These are phyloP conservation scores for Eidolon dupreanum DNA, from an alignment of 2,797 vertebrate species.

Conservation along the genomic window DNA sequence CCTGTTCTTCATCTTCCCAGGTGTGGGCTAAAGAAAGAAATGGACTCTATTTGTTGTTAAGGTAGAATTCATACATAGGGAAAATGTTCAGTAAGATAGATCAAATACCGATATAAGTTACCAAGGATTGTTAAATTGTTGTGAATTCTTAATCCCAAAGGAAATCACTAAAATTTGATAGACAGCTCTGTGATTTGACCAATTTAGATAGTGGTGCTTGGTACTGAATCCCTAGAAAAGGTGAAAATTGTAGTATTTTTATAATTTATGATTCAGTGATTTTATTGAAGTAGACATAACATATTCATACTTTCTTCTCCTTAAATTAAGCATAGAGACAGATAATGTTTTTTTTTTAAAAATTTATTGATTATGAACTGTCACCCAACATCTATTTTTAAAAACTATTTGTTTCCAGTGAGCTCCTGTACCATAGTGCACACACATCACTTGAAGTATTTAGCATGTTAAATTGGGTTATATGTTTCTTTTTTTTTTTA, in stretches of 20 bases:
- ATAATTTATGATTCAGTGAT: constrained; percentile 46
- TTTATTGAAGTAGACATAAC: constrained; percentile 47
- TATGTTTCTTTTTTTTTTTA: not conserved
- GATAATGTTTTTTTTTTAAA: not conserved
- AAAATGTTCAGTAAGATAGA: not conserved
- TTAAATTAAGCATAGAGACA: constrained; percentile 26
- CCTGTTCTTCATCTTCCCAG: not conserved
- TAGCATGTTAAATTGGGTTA: not conserved
- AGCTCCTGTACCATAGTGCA: not conserved
- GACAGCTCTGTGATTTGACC: constrained; percentile 13
- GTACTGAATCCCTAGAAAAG: not conserved
- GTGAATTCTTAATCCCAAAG: constrained; percentile 4
- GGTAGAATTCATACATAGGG: not conserved
- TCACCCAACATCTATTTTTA: not conserved
- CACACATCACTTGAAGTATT: not conserved
- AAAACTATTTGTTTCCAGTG: not conserved
- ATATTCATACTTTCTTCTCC: not conserved
- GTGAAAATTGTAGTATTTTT: constrained; percentile 10
- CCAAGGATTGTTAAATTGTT: not conserved
- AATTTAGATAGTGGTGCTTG: not conserved
- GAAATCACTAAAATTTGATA: not conserved
- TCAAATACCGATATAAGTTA: not conserved
- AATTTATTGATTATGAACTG: not conserved
- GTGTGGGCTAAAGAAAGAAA: not conserved
- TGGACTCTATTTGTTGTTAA: not conserved